Evolutionary conservation across 2,113 vertebrate genomes (phyloP), one percentile per base, ranked within the genome.

Genomic region (Bos javanicus): DNA sequence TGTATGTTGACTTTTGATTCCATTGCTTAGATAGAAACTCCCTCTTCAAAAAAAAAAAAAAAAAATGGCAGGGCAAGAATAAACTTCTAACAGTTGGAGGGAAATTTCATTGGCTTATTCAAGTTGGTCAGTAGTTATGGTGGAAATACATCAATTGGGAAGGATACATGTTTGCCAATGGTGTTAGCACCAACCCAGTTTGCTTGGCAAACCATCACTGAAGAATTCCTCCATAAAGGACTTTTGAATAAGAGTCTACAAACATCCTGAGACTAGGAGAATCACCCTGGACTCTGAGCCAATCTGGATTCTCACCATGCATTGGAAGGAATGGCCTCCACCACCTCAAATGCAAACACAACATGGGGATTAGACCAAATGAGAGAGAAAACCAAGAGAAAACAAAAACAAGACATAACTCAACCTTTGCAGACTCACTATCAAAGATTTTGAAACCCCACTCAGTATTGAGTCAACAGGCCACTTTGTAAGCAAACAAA

Each of bases 1-100:
- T 96, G n/a, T 62, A 87, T 50, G 84, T 98, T 76, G 74, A 95
- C 71, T 95, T 85, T 92, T 93, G 19, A 64, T 21, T 80, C 0
- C 0, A 7, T 92, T 64, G 39, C 87, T 84, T 57, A 67, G 26
- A 46, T 56, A 91, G 74, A 90, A 89, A 74, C 13, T 50, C 13
- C 6, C 10, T 86, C 39, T 92, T 82, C 39, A 12, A 57, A 91
- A 89, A 60, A 39, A 71, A n/a, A n/a, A 30, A 62, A 60, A 91
- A 87, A 12, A 74, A 74, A 39, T 62, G 83, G 39, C 54, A 97
- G 54, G 71, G 0, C 46, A 94, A 96, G 26, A 62, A 54, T 12
- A 88, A 87, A 82, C 52, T 90, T 95, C 12, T n/a, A 86, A 56
- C 50, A 16, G 36, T 4, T 67, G 5, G 64, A 48, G 57, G 10